phyloP scores from a whole-genome alignment of 1,140 invertebrate species.

The Cryptotermes secundus region DNA sequence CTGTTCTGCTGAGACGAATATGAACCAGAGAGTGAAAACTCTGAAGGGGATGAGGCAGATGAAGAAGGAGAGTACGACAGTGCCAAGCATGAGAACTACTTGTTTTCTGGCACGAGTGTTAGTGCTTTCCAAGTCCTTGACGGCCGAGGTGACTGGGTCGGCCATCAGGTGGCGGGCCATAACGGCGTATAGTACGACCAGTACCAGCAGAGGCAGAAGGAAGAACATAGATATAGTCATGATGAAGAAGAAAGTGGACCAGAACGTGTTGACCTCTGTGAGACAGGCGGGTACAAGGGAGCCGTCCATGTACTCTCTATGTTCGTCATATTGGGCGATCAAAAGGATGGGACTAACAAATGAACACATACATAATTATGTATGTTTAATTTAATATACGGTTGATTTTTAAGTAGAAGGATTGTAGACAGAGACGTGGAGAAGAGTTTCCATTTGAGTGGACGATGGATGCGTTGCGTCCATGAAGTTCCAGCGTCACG shows the following conservation, averaged over 20 bases:
- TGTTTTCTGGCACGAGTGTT: constrained; percentile 45
- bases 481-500: background rate
- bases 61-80: constrained; percentile 89
- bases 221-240: constrained; percentile 80
- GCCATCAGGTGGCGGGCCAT: constrained; percentile 82
- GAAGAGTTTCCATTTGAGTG: background rate
- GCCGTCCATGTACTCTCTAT: constrained; percentile 66
- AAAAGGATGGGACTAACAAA: constrained; percentile 76
- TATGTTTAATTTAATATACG: background rate
- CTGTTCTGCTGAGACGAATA: constrained; percentile 67
- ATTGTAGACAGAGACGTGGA: background rate
- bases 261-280: constrained; percentile 68
- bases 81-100: constrained; percentile 83
- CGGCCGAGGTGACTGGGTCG: constrained; percentile 64
- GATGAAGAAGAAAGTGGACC: constrained; percentile 76
- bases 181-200: constrained; percentile 78
- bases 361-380: background rate
- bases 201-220: constrained; percentile 74
- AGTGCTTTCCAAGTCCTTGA: constrained; percentile 43
- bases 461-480: background rate
- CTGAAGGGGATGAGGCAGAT: constrained; percentile 85
- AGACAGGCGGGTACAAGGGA: constrained; percentile 70
- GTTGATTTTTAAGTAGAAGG: background rate
- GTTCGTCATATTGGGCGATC: constrained; percentile 69
- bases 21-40: constrained; percentile 81